Percentiles rank a stretch among this genome's conserved stretches.
Conservation (phyloP, 2,797 vertebrate species). For the Nannoperca obscura region DNA sequence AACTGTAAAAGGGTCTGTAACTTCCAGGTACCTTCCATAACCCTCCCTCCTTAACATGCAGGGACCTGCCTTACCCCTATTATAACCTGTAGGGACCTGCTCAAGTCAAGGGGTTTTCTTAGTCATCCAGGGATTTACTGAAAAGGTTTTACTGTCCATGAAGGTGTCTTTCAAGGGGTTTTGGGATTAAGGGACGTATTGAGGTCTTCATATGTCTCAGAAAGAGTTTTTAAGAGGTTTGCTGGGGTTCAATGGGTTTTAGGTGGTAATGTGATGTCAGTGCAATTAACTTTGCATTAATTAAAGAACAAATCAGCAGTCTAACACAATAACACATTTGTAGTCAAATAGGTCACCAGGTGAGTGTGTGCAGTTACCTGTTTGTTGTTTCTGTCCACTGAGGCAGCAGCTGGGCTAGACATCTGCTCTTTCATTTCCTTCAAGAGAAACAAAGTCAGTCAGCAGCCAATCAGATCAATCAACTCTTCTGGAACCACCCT, state of each 20-base stretch:
- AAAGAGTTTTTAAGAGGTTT: neutral
- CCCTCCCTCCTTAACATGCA: no score
- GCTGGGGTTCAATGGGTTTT: no score
- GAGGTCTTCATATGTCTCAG: neutral
- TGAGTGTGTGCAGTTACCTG: constrained; percentile 83
- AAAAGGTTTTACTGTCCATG: no score
- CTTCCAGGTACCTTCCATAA: no score
- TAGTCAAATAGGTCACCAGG: neutral
- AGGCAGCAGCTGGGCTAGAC: constrained; percentile 88
- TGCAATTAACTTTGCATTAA: neutral
- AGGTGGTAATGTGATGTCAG: no score
- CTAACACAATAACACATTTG: neutral
- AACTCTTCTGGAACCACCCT: neutral
- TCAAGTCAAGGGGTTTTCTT: no score
- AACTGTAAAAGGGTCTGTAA: no score
- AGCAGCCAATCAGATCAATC: neutral
- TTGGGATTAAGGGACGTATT: neutral
- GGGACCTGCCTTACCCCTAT: no score
- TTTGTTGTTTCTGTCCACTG: constrained; percentile 89
- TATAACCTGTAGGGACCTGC: no score
- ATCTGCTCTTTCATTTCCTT: constrained; percentile 99
- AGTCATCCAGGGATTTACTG: no score
- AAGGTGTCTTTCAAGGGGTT: no score
- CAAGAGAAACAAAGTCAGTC: constrained; percentile 30
- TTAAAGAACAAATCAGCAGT: neutral